These are phyloP conservation scores for Scophthalmus maximus DNA, from an alignment of 2,113 vertebrate genomes.

Conservation along the genomic window DNA sequence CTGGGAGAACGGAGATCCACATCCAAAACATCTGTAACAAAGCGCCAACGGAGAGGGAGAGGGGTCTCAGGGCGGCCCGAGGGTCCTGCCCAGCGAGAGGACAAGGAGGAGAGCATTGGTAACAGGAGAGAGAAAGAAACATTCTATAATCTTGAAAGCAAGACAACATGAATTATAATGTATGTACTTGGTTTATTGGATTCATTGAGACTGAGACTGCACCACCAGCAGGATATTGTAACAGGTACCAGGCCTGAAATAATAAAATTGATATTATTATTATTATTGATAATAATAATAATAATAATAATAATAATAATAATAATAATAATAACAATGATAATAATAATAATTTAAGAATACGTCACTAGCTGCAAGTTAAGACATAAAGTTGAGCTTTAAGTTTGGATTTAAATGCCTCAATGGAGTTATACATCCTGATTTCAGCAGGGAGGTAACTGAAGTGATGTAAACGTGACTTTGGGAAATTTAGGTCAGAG, in stretches of 20 bases:
- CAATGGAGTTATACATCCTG: too few species aligned
- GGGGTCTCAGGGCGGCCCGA: neutral
- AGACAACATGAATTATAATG: neutral
- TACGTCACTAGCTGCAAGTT: neutral
- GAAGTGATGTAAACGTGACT: too few species aligned
- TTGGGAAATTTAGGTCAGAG: too few species aligned
- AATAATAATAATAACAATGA: too few species aligned
- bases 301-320: too few species aligned
- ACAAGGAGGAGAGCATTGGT: neutral
- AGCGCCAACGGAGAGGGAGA: neutral
- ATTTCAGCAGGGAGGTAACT: neutral
- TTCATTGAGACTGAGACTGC: neutral
- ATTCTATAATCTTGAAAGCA: neutral
- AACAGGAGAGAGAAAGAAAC: neutral
- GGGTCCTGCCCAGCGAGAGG: neutral
- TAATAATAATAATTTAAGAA: too few species aligned
- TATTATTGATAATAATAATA: too few species aligned
- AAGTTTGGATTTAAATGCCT: neutral
- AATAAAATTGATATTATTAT: too few species aligned
- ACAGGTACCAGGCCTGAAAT: too few species aligned
- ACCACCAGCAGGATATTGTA: too few species aligned
- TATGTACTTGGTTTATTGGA: neutral
- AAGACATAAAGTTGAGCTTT: neutral
- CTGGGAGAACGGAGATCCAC: neutral
- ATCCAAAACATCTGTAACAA: slow-evolving; percentile 4